phyloP scores from a whole-genome alignment of 2,797 vertebrate genomes.

The Vireo griseus region DNA sequence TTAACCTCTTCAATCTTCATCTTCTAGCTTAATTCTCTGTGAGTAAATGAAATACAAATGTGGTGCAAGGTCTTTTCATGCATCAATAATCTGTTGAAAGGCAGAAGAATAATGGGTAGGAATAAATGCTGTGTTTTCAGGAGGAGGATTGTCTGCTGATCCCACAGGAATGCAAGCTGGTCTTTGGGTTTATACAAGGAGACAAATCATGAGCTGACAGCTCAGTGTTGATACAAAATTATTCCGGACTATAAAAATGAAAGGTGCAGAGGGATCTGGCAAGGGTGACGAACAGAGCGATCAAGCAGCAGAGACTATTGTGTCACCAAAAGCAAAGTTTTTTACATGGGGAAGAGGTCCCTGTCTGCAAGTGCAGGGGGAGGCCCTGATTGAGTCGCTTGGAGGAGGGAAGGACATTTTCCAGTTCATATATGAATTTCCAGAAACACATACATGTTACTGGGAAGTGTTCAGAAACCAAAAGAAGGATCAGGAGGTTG shows the following conservation, averaged over 20 bases:
- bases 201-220: neutral
- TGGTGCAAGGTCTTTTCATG: neutral
- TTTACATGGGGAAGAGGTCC: neutral
- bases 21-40: neutral
- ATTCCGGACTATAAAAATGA: neutral
- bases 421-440: neutral
- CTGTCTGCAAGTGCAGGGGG: rapidly evolving
- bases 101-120: neutral
- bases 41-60: neutral
- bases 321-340: neutral
- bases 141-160: neutral
- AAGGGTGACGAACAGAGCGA: rapidly evolving
- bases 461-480: neutral
- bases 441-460: rapidly evolving
- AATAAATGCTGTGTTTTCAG: neutral
- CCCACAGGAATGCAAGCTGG: neutral
- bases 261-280: neutral
- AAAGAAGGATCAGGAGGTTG: neutral
- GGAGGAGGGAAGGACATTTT: neutral
- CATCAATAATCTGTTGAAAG: neutral
- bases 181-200: neutral
- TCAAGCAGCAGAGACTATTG: neutral
- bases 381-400: neutral
- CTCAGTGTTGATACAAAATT: neutral
- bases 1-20: neutral